Conservation (phyloP, 2,113 vertebrate genomes). For the Neopipo cinnamomea region DNA sequence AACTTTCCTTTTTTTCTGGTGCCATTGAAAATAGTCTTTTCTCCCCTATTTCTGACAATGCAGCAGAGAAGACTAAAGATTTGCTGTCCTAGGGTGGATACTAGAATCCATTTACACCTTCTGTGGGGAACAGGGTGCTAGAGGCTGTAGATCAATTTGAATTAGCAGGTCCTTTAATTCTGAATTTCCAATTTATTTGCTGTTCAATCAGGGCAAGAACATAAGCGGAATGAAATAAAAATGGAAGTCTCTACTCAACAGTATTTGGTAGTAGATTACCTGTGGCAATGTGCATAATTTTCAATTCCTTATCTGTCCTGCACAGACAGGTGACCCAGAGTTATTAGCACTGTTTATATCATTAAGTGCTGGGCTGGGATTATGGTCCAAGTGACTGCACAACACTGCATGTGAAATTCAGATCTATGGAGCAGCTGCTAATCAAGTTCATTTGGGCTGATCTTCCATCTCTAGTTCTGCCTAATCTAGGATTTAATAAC, state of each 20-base stretch:
- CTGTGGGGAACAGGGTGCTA: not conserved
- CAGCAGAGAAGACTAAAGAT: not conserved
- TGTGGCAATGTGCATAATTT: conserved; percentile 62
- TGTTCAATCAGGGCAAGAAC: conserved; percentile 29
- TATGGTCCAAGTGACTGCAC: not conserved
- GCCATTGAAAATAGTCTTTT: not conserved
- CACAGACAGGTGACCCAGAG: conserved; percentile 71
- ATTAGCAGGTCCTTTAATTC: conserved; percentile 28
- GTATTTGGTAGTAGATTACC: conserved; percentile 52
- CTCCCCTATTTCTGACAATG: not conserved
- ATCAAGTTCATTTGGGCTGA: conserved; percentile 19
- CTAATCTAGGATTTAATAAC: conserved; percentile 42
- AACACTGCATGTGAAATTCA: not conserved
- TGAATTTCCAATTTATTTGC: conserved; percentile 44
- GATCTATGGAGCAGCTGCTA: conserved; percentile 15
- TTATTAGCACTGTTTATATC: conserved; percentile 69
- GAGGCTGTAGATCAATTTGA: conserved; percentile 24
- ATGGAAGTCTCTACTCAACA: conserved; percentile 1
- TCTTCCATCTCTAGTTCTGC: conserved; percentile 26
- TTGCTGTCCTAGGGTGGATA: not conserved
- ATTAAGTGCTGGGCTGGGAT: conserved; percentile 63
- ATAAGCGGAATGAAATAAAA: conserved; percentile 44
- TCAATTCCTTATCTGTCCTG: conserved; percentile 72
- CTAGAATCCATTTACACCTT: conserved; percentile 27
- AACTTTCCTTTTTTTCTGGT: not conserved